These are phyloP conservation scores for Eulithis prunata DNA, from an alignment of 2,888 invertebrate genomes.

Conservation along the genomic window DNA sequence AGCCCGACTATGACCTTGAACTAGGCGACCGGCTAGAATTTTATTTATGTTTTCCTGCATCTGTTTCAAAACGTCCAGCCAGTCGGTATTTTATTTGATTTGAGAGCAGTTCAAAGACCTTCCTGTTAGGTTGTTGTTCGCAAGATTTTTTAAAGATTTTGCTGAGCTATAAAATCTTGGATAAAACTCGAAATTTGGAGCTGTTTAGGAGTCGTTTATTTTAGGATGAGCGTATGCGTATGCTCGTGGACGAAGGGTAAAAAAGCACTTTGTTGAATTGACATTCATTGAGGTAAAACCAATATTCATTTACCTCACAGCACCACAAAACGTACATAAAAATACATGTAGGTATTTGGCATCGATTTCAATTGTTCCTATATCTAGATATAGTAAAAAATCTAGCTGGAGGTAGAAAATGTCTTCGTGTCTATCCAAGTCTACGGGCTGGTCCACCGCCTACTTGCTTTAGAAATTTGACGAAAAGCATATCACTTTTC, in stretches of 20 bases:
- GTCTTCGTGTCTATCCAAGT: background rate
- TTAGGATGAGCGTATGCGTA: background rate
- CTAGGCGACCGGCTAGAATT: conserved; percentile 27
- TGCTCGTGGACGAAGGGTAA: too few species aligned
- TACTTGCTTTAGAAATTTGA: conserved; percentile 21
- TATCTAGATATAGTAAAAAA: too few species aligned
- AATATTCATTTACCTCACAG: too few species aligned
- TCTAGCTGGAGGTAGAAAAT: too few species aligned
- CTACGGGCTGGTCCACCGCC: background rate
- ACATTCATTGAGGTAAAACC: too few species aligned
- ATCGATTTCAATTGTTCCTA: too few species aligned
- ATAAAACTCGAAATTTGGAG: conserved; percentile 9
- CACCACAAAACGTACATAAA: too few species aligned
- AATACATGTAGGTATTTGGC: too few species aligned
- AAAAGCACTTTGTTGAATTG: too few species aligned
- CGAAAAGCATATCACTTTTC: conserved; percentile 42
- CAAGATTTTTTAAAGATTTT: conserved; percentile 12
- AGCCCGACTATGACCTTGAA: conserved; percentile 37
- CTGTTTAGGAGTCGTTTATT: background rate
- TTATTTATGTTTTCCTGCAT: conserved; percentile 30
- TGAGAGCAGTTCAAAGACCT: conserved; percentile 25
- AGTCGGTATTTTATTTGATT: conserved; percentile 1
- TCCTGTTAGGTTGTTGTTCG: conserved; percentile 1
- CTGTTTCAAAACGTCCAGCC: conserved; percentile 11
- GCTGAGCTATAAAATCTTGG: conserved; percentile 18